Percentiles rank a stretch among this genome's conserved stretches.
Conservation (phyloP, 2,113 vertebrate species). For the Rhinogobius similis region DNA sequence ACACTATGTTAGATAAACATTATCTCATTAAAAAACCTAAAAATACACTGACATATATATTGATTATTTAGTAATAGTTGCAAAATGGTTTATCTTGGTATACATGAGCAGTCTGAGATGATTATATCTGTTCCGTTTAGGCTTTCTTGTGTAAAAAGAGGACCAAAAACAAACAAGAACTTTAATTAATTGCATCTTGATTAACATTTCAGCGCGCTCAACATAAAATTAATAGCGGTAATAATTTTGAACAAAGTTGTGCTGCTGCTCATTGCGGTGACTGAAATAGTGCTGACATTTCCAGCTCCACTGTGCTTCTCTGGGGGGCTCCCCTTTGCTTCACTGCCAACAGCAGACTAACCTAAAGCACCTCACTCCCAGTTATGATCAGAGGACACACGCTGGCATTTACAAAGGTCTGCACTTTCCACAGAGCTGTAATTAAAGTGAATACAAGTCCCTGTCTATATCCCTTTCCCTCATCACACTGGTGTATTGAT, state of each 20-base stretch:
- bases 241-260: conserved; percentile 18
- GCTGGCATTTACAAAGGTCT: conserved; percentile 71
- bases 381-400: conserved; percentile 56
- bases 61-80: too few relatives aligned
- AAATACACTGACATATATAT: too few relatives aligned
- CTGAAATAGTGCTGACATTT: conserved; percentile 60
- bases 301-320: conserved; percentile 33
- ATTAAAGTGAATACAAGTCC: conserved; percentile 62
- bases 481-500: conserved; percentile 3
- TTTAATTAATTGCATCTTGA: conserved; percentile 10
- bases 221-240: not conserved
- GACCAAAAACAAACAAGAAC: conserved; percentile 1
- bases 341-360: conserved; percentile 44
- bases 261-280: conserved; percentile 15
- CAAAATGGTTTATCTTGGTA: not conserved
- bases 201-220: not conserved
- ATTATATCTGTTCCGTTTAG: too few relatives aligned
- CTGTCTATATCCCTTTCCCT: conserved; percentile 33
- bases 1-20: not conserved
- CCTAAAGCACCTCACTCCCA: conserved; percentile 35
- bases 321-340: conserved; percentile 33
- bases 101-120: not conserved
- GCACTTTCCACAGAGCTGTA: conserved; percentile 56
- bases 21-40: not conserved
- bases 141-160: too few relatives aligned